These are phyloP conservation scores for Pogonocherus hispidulus DNA, from an alignment of 2,888 invertebrate genomes.

Conservation along the genomic window DNA sequence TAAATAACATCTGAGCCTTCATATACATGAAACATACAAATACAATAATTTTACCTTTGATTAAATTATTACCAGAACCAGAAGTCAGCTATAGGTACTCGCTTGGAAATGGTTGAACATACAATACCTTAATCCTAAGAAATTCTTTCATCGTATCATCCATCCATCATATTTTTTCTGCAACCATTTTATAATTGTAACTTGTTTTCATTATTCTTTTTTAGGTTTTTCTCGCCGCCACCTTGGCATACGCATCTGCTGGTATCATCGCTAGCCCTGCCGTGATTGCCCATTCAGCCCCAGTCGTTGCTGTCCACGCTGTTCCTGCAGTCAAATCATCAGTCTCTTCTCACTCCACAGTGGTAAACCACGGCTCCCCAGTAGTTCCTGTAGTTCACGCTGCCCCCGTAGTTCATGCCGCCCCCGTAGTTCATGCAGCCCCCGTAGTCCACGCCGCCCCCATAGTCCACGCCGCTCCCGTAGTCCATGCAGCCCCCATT, in stretches of 20 bases:
- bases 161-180: no score
- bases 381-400: slow-evolving; percentile 58
- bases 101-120: no score
- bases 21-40: no score
- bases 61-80: no score
- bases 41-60: no score
- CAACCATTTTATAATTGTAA: no score
- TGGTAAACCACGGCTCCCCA: slow-evolving; percentile 55
- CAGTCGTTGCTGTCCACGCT: slow-evolving; percentile 53
- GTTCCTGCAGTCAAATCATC: slow-evolving; percentile 29
- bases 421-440: slow-evolving; percentile 56
- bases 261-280: slow-evolving; percentile 47
- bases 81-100: no score
- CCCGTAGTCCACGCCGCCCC: slow-evolving; percentile 53
- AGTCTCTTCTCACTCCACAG: slow-evolving; percentile 34
- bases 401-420: slow-evolving; percentile 57
- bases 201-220: no score
- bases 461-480: slow-evolving; percentile 56
- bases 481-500: slow-evolving; percentile 49
- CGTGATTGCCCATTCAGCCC: slow-evolving; percentile 45
- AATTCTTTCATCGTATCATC: no score
- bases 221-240: slow-evolving; percentile 70
- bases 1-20: no score
- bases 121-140: no score
- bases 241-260: slow-evolving; percentile 69